Evolutionary conservation across 1,140 invertebrate species (phyloP).

Genomic region (Acromyrmex heyeri): DNA sequence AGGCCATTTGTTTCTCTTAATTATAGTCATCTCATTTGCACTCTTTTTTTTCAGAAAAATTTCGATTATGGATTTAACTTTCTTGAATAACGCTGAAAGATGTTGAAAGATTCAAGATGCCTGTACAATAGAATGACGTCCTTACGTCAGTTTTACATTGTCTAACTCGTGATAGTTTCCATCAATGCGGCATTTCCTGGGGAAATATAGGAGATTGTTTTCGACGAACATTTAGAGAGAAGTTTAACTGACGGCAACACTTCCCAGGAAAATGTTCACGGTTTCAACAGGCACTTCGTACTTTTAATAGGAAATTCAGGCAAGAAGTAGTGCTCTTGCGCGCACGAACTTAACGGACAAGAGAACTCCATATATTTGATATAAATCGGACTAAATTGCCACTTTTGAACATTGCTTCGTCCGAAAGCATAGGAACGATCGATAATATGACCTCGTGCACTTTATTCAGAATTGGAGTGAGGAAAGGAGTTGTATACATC

Average conservation of each 20-base stretch:
- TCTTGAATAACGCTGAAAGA: not conserved
- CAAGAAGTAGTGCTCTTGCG: not conserved
- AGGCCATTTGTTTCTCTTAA: not conserved
- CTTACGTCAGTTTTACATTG: not conserved
- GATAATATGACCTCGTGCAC: conserved; percentile 39
- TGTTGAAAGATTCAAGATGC: not conserved
- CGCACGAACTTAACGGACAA: not conserved
- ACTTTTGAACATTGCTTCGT: not conserved
- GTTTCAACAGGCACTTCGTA: not conserved
- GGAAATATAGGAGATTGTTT: not conserved
- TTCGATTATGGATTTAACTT: not conserved
- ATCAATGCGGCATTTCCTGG: not conserved
- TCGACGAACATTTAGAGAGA: not conserved
- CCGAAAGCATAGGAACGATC: conserved; percentile 34
- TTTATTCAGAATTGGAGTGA: conserved; percentile 37
- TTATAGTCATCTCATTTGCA: not conserved
- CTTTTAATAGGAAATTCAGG: not conserved
- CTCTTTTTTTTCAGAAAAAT: not conserved
- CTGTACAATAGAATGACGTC: not conserved
- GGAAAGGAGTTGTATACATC: conserved; percentile 48
- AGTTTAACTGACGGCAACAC: not conserved
- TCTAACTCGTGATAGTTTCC: not conserved
- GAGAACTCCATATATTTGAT: not conserved
- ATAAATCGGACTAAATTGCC: conserved; percentile 36
- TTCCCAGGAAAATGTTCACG: not conserved